Evolutionary conservation across 2,888 invertebrate genomes (phyloP), one percentile per base, ranked within the genome.

Genomic region (Mythimna impura): DNA sequence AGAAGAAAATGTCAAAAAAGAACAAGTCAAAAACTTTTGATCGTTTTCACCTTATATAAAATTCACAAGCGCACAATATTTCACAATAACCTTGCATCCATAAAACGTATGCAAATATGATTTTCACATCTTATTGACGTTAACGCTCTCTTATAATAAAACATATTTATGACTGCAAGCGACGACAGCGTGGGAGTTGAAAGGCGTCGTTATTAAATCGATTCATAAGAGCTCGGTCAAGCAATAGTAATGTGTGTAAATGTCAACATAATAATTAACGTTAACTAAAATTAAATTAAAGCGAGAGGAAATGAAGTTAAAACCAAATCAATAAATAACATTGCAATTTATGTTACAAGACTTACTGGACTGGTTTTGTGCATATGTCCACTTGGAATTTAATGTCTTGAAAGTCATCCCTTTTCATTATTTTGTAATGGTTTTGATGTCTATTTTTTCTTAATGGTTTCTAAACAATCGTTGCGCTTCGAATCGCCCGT

Each of bases 21-120:
- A 65, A 30, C 10, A 47, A 36, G n/a, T 14, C 20, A 12, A 40
- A 30, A 50, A 17, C 40, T 55, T 66, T 50, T 64, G 63, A 69
- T 12, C 43, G 57, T 71, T 81, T 82, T 84, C 76, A 70, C 74
- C 60, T 67, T 47, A 54, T 77, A 50, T 55, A 70, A 78, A 80
- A 76, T 82, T 69, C 73, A 73, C 40, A 73, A 66, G 25, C 14
- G 40, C 30, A 57, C 14, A 52, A 52, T 17, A 73, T 76, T 73
- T 74, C 73, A 81, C 70, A 73, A 71, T 63, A 81, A 70, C 70
- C 54, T 64, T 61, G 40, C 50, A 62, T 79, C 57, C 78, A 74
- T 72, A 77, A 71, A 57, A 70, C 63, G 50, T 77, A 75, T 73
- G 79, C 76, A 83, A 83, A 83, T 85, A 79, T 58, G 20, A 58